phyloP scores from a whole-genome alignment of 2,113 vertebrate species.

The Noctilio leporinus region DNA sequence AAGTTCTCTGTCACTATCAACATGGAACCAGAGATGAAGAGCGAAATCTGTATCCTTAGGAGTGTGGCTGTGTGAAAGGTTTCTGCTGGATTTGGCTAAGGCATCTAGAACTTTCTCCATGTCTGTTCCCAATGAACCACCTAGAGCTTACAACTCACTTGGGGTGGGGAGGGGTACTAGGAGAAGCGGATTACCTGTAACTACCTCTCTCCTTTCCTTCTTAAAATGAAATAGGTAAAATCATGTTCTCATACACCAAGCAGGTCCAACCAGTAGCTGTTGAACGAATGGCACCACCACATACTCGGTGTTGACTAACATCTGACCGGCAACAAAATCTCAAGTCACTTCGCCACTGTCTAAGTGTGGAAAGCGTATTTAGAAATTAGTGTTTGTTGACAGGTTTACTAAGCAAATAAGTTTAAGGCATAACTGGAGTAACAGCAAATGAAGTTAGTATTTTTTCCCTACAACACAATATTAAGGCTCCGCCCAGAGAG shows the following conservation, averaged over 20 bases:
- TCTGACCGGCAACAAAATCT: not conserved
- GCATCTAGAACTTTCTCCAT: not conserved
- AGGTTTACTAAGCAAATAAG: not conserved
- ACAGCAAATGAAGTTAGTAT: not conserved
- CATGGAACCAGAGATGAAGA: not conserved
- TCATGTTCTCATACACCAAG: not conserved
- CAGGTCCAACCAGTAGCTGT: not conserved
- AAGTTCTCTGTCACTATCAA: not conserved
- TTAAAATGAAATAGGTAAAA: not conserved
- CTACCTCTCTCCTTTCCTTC: not conserved
- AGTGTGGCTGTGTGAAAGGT: not conserved
- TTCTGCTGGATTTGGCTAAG: not conserved
- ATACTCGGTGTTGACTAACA: not conserved
- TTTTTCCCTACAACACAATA: not conserved
- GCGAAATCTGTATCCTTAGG: not conserved
- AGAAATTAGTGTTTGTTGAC: not conserved
- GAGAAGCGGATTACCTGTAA: not conserved
- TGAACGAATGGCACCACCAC: not conserved
- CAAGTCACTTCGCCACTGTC: not conserved
- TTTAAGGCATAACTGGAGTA: constrained; percentile 42
- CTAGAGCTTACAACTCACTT: not conserved
- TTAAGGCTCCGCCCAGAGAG: constrained; percentile 21
- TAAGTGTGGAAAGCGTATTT: not conserved
- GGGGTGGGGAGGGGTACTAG: not conserved
- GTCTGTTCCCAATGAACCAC: not conserved